Base-by-base conservation (phyloP, 1,140 invertebrate genomes). In the Paraescarpia echinospica region DNA sequence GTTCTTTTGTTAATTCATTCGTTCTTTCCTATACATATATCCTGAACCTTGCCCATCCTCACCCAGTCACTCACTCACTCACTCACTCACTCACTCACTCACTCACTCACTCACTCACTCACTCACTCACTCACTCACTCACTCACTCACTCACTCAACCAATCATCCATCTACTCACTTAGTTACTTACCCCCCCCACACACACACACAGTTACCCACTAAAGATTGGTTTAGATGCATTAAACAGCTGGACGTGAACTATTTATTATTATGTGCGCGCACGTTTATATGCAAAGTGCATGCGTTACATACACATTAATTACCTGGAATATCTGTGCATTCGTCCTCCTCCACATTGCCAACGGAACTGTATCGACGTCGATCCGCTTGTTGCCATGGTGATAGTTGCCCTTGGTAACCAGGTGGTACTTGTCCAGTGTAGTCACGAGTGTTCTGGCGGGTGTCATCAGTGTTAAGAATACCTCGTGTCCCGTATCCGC, bases 121-220 rank as follows among this genome's bases (percentile, higher is more conserved):
- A 91, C 33, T 91, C 33, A 91, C 34, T 91, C 90, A 91, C 91
- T 35, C 91, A 91, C 91, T 91, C 91, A 91, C 91, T 35, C 91
- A 35, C 91, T 91, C 91, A 35, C 91, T 35, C 22, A 22, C 91
- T 35, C 33, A 91, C 91, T 14, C 1, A 90, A n/a, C n/a, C n/a
- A n/a, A n/a, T n/a, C n/a, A n/a, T n/a, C n/a, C n/a, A n/a, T n/a
- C n/a, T n/a, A n/a, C n/a, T n/a, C n/a, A n/a, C n/a, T n/a, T n/a
- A n/a, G n/a, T n/a, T n/a, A n/a, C n/a, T n/a, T n/a, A n/a, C n/a
- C n/a, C n/a, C n/a, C n/a, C n/a, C n/a, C n/a, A n/a, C n/a, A n/a
- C n/a, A n/a, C n/a, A n/a, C n/a, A n/a, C n/a, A n/a, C n/a, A n/a
- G n/a, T n/a, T n/a, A n/a, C n/a, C n/a, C n/a, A n/a, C n/a, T n/a